Evolutionary conservation across 2,888 invertebrate species (phyloP), one percentile per base, ranked within the genome.

Genomic region (Magallana nippona): DNA sequence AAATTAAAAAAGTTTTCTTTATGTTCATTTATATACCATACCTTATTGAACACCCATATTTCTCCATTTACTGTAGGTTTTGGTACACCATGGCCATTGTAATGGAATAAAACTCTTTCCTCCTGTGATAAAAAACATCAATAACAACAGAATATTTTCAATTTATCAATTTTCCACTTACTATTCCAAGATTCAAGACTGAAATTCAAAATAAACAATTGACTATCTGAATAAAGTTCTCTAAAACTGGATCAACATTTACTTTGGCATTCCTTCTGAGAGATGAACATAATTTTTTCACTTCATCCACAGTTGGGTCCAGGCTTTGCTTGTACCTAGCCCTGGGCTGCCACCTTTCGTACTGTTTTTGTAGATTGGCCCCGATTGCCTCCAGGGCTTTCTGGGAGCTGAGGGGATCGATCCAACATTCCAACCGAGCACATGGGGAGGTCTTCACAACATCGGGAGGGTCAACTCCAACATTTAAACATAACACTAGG

Each of bases 401-500:
- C 89, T 96, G 96, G 11, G 98, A 97, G 81, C 98, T 97, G 83
- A 97, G 95, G 1, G 99, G 99, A 91, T 95, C 95, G 91, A 98
- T 97, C 99, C 99, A 99, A 93, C 98, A 98, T 94, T 99, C 98
- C 19, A 98, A 95, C 11, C 98, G 96, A 0, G 99, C 98, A 94
- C 99, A 98, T 0, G 99, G 99, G 92, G 98, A 97, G 3, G 98
- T 98, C 95, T 99, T 99, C 58, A 98, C 97, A 83, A 99, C 96
- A 94, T 99, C 99, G 0, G 99, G 99, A 1, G 99, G 99, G 95
- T 99, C 99, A 27, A 99, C 99, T n/a, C 99, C 99, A 83, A 99
- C 97, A 95, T 99, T 99, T 63, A 99, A 95, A 94, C 99, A 99
- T 78, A 99, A 95, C 55, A 99, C 99, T 87, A 99, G 95, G 0